Base-by-base conservation (phyloP, 2,888 invertebrate species). In the Nebria salina region DNA sequence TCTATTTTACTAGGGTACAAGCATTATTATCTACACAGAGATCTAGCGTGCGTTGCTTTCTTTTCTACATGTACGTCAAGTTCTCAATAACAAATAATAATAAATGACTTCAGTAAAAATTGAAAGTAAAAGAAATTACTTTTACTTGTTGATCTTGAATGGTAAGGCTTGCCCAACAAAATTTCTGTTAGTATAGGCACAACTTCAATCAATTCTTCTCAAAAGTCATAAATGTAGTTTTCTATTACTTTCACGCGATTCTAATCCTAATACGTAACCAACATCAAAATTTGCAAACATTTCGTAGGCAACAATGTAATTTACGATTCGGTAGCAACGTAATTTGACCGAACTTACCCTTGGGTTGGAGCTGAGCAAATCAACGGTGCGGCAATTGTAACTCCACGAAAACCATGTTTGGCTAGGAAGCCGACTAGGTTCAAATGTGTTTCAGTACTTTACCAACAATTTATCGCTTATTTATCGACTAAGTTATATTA, bases 41-140 rank as follows among this genome's bases (percentile, higher is more conserved):
- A 70, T 26, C 34, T 70, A 26, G 15, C 34, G 70, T 70, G 11
- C 20, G 70, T 70, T 25, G 25, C 11, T 70, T 70, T 70, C 11
- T 70, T 70, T 70, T 26, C 70, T 25, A 70, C 26, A 25, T 70
- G 70, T 70, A 70, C 70, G 25, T n/a, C 70, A 25, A 70, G 11
- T 25, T 15, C 26, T 34, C 70, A 70, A 54, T 54, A 54, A 54
- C 54, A 54, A 54, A 54, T 54, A 54, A 54, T 54, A 54, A 54
- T 54, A 54, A 54, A 70, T 20, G 70, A 20, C 70, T 68, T 26
- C 72, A 75, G 75, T 79, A 75, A 79, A 79, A 79, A 79, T 80
- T 80, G 80, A 80, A 80, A 80, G 80, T 80, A 80, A 75, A 75
- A 70, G 75, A 34, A 80, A 80, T 75, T 75, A 80, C 80, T 80